Conservation (phyloP, 23 tunicate genomes). For the Oikopleura dioica region DNA sequence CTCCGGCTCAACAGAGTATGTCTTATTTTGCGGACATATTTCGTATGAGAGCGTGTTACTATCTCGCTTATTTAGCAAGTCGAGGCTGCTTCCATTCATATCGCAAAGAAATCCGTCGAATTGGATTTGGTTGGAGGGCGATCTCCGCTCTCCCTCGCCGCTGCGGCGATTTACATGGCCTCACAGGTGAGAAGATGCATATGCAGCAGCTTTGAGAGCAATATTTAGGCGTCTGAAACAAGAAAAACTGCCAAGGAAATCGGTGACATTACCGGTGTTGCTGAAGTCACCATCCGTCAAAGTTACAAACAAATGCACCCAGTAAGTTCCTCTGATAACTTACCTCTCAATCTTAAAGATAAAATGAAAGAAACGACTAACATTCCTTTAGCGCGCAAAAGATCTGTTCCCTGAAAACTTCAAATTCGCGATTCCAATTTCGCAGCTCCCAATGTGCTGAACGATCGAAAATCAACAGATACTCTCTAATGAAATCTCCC, state of each 20-base stretch:
- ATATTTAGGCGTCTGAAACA: not conserved
- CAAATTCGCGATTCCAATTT: slow-evolving; percentile 36
- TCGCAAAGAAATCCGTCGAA: slow-evolving; percentile 77
- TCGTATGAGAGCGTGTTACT: slow-evolving; percentile 2
- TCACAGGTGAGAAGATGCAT: slow-evolving; percentile 31
- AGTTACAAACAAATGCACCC: slow-evolving; percentile 74
- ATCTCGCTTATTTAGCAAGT: slow-evolving; percentile 64
- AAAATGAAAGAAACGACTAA: too few relatives aligned
- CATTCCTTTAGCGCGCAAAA: too few relatives aligned
- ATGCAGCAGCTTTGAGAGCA: not conserved
- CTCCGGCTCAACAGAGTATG: not conserved
- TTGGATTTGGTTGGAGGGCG: slow-evolving; percentile 62
- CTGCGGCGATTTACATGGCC: slow-evolving; percentile 94
- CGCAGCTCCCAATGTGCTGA: slow-evolving; percentile 26
- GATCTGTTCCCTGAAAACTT: slow-evolving; percentile 54
- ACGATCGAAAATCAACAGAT: too few relatives aligned
- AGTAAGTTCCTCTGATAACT: too few relatives aligned
- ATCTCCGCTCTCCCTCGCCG: slow-evolving; percentile 77
- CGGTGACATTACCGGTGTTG: slow-evolving; percentile 90
- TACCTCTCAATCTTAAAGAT: too few relatives aligned
- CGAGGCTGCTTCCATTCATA: slow-evolving; percentile 42
- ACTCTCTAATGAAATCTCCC: too few relatives aligned
- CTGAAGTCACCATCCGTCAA: slow-evolving; percentile 93
- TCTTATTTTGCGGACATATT: not conserved
- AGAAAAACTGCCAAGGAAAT: slow-evolving; percentile 22